Base-by-base conservation (phyloP, 2,797 vertebrate species). In the Galaxias olidus region DNA sequence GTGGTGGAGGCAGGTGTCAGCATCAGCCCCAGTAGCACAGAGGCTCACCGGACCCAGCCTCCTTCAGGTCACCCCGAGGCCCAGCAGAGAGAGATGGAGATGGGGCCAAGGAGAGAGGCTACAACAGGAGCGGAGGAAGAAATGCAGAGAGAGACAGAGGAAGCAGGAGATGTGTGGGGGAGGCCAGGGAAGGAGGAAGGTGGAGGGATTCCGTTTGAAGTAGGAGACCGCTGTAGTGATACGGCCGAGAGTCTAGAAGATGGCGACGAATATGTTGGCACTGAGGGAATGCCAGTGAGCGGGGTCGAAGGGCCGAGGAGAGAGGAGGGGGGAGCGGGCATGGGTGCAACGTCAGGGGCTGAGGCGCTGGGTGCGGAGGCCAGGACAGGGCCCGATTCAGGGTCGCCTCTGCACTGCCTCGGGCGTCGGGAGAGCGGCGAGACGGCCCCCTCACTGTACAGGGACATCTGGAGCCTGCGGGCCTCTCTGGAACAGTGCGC, bases 401-500 rank as follows among this genome's bases (percentile, higher is more conserved):
- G 77, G 44, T 86, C 85, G 0, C 78, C 81, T 4, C 58, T 80
- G 4, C 77, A 77, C 15, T 87, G 82, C 56, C 58, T 80, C 74
- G 65, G 65, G 51, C 83, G 63, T 7, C 89, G 87, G 72, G 90
- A 91, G 72, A 89, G 78, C 79, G 65, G 70, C 0, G 93, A 95
- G 72, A 71, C 66, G 0, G 92, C 91, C 52, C 92, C 87, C 55
- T 92, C 89, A 41, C 79, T 92, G 71, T 96, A 95, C 82, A 94
- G 92, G 15, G 97, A 98, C 87, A 96, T 98, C 77, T 99, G 97
- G 97, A 98, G 92, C 83, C 86, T 98, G 64, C 92, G 97, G 1
- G 96, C 97, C 18, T 98, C 97, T 0, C 91, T 99, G 14, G 97
- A 98, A 82, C 92, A 94, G 58, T 95, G 93, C 0, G 95, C 95